Evolutionary conservation across 2,797 vertebrate genomes (phyloP).

Genomic region (Nyctalus aviator): DNA sequence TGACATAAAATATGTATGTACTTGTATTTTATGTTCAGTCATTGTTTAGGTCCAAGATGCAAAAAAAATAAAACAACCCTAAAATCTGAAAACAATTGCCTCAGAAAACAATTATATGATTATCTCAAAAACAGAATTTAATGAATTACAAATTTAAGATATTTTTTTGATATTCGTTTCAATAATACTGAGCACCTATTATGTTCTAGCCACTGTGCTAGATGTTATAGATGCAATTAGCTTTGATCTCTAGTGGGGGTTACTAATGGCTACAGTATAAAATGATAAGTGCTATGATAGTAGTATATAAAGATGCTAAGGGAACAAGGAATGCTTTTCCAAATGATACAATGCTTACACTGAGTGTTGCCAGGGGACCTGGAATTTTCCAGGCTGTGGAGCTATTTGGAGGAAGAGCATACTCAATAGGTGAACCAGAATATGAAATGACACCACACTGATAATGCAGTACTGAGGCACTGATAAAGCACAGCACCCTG

Average conservation of each 20-base stretch:
- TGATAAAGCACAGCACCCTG: not conserved
- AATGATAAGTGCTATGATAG: not conserved
- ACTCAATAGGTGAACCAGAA: not conserved
- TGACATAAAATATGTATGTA: conserved; percentile 43
- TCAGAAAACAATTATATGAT: conserved; percentile 48
- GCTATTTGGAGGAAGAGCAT: not conserved
- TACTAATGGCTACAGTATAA: not conserved
- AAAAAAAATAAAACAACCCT: not conserved
- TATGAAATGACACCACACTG: not conserved
- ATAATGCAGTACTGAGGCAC: not conserved
- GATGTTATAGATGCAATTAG: not conserved
- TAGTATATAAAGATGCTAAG: not conserved
- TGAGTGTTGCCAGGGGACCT: not conserved
- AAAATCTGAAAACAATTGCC: conserved; percentile 31
- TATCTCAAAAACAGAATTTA: conserved; percentile 1
- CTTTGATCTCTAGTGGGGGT: not conserved
- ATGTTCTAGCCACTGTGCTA: not conserved
- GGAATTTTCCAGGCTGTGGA: not conserved
- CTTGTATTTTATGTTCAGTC: conserved; percentile 41
- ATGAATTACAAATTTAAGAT: not conserved
- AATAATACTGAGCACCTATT: not conserved
- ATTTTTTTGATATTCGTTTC: conserved; percentile 27
- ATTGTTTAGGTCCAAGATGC: conserved; percentile 50
- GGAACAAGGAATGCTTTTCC: not conserved
- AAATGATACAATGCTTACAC: not conserved